Base-by-base conservation (phyloP, 1,140 invertebrate species). In the Procambarus clarkii region DNA sequence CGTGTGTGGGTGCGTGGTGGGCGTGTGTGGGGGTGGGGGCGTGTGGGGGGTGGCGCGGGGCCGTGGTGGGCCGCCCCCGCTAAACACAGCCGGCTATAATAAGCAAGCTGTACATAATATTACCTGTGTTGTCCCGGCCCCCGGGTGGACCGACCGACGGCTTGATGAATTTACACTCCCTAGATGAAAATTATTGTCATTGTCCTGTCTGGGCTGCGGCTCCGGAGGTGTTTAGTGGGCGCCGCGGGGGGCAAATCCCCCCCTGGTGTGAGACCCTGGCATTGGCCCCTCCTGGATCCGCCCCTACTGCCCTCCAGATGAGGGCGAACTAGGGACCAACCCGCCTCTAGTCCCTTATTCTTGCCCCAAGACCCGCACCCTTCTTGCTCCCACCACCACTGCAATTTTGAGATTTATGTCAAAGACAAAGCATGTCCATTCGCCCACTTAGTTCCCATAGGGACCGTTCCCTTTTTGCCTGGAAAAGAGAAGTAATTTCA, bases 151-250 rank as follows among this genome's bases (percentile, higher is more conserved):
- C 77, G n/a, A 45, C 85, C 60, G 84, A 91, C 90, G 74, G 48
- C 84, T 91, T 86, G 90, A 91, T 91, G 90, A 91, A 91, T 91
- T 91, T 91, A 91, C 84, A 83, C 90, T 91, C 78, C 48, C 79
- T 11, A 74, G 90, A 91, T 87, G 90, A 91, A 91, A 91, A 91
- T 91, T 91, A 91, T 91, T 91, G 90, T 91, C 90, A 91, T 91
- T 91, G 90, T 91, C 46, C 84, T 86, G 90, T 86, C 84, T 44
- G 78, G 84, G 60, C 85, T 46, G 60, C 78, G 77, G 85, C 84
- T 87, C 78, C 13, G 90, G 90, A 87, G 90, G 90, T 91, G 90
- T 91, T 91, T 91, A 91, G 90, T 91, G 90, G 84, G 84, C 90
- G 71, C 90, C 45, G 78, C 90, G 79, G 84, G 90, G 90, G 90